These are phyloP conservation scores for Coenonympha glycerion DNA, from an alignment of 2,888 invertebrate genomes.

Conservation along the genomic window DNA sequence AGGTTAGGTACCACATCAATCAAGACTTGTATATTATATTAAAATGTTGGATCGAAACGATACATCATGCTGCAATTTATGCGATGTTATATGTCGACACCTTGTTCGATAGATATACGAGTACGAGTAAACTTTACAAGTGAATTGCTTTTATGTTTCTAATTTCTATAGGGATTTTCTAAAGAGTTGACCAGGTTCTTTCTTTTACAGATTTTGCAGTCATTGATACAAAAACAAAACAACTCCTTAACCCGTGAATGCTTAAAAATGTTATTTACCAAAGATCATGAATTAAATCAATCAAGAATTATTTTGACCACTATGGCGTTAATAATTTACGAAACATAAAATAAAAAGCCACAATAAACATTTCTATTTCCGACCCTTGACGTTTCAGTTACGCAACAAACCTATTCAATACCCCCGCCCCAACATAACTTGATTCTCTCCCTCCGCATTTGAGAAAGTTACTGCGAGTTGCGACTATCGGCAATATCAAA, in stretches of 20 bases:
- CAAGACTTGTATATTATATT: not conserved
- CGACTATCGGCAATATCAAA: slow-evolving; percentile 14
- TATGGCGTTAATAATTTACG: too few relatives aligned
- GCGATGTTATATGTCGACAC: too few relatives aligned
- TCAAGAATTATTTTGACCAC: not conserved
- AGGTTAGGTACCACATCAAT: not conserved
- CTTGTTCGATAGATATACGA: too few relatives aligned
- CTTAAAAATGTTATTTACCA: too few relatives aligned
- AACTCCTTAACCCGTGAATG: too few relatives aligned
- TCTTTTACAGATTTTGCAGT: too few relatives aligned
- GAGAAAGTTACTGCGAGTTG: slow-evolving; percentile 5
- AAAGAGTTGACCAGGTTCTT: too few relatives aligned
- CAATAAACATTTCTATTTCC: slow-evolving; percentile 1
- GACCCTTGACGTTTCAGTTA: not conserved
- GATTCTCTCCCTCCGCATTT: slow-evolving; percentile 12
- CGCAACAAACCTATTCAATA: not conserved
- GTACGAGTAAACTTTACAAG: too few relatives aligned
- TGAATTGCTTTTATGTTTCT: too few relatives aligned
- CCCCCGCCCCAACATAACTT: slow-evolving; percentile 5
- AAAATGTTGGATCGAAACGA: not conserved
- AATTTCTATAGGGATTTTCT: too few relatives aligned
- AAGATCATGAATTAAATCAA: too few relatives aligned
- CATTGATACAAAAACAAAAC: too few relatives aligned
- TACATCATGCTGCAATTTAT: not conserved
- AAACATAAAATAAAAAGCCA: not conserved